These are phyloP conservation scores for Arbacia lixula DNA, from an alignment of 53 echinoderm and acorn worm species.

Conservation along the genomic window DNA sequence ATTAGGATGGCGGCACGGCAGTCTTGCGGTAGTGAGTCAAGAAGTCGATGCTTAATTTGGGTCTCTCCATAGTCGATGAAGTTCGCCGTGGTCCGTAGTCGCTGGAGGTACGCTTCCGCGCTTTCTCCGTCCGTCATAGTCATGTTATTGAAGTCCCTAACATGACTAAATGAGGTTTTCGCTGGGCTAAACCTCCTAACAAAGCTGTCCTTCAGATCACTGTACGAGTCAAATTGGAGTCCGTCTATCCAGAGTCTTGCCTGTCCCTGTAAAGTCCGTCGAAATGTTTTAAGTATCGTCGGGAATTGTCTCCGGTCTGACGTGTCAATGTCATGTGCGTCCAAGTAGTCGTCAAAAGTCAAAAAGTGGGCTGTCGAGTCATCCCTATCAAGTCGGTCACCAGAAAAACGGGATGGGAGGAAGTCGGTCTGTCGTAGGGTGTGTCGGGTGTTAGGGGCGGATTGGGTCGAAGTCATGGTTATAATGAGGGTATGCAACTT, in stretches of 20 bases:
- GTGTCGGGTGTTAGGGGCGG: too few relatives aligned
- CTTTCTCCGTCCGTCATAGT: slow-evolving; percentile 43
- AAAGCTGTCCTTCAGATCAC: neutral
- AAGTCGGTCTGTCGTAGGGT: slow-evolving; percentile 13
- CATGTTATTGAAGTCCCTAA: slow-evolving; percentile 34
- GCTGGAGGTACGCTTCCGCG: slow-evolving; percentile 29
- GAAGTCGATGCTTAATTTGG: slow-evolving; percentile 45
- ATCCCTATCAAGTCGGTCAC: neutral
- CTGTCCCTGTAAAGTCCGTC: neutral
- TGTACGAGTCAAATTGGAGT: neutral
- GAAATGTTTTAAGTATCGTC: neutral
- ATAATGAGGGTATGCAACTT: too few relatives aligned
- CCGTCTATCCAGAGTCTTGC: neutral
- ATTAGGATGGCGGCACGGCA: slow-evolving; percentile 58
- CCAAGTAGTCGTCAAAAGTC: neutral
- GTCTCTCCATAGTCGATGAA: slow-evolving; percentile 44
- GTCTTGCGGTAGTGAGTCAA: slow-evolving; percentile 34
- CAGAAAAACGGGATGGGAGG: neutral
- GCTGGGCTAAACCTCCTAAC: slow-evolving; percentile 32
- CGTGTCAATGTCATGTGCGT: slow-evolving; percentile 3
- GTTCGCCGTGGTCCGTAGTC: neutral
- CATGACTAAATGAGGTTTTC: neutral
- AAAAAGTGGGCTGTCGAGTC: neutral
- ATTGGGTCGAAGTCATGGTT: too few relatives aligned
- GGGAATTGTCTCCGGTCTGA: neutral